Evolutionary conservation across 35 echinoderm and acorn worm species (phyloP), one percentile per base, ranked within the genome.

Genomic region (Heliocidaris tuberculata): DNA sequence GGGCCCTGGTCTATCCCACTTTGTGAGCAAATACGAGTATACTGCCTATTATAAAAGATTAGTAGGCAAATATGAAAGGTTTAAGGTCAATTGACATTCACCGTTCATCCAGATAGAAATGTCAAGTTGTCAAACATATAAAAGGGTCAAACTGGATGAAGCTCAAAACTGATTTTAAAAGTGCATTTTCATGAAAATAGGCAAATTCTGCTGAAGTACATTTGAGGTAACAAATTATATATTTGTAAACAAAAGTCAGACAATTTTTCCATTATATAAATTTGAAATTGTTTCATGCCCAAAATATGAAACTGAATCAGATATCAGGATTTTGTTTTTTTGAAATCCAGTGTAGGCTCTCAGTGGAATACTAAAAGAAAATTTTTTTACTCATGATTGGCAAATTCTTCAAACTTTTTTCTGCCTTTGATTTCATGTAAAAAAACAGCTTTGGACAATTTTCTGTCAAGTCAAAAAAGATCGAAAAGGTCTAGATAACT

Each of bases 61-160:
- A 7, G 21, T 78, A 27, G 65, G 65, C 65, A 78, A 78, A 78
- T 78, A 78, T 6, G 65, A 78, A 78, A 78, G 21, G 65, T 78
- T 42, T 1, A 78, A 24, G 65, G 21, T 78, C 65, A 78, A n/a
- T 78, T 78, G 65, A 78, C 27, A 27, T 7, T 78, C 65, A n/a
- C 7, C 65, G 19, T 78, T 78, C 27, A 78, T 56, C 52, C 52
- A 56, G 52, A 15, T 56, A n/a, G 6, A n/a, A 7, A 21, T 19
- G 65, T 78, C 65, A 78, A n/a, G 65, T 78, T 78, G 65, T 78
- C 65, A 78, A 78, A 78, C 27, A 78, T 78, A n/a, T 42, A 78
- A 78, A n/a, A 78, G 65, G 21, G 21, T 78, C 65, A 27, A 60
- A 19, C 59, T 60, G 59, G 19, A 60, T 60, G 19, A 60, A 12